Conservation (phyloP, 2,113 vertebrate genomes). For the Perca schrenkii region DNA sequence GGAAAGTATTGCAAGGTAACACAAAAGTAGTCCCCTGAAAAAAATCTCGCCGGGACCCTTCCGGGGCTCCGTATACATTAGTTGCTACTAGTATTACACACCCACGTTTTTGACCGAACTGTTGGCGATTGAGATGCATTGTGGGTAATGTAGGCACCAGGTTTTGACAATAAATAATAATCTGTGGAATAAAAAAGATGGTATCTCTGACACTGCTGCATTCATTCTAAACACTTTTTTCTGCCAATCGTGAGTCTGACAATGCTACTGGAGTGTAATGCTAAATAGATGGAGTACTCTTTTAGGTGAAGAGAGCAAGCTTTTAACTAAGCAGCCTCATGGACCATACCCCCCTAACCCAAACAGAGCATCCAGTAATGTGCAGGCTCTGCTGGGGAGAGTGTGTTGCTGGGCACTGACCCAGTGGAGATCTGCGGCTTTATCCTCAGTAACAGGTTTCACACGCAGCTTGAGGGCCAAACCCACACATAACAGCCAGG, state of each 20-base stretch:
- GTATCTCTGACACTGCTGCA: neutral
- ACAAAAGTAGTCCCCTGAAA: too few species aligned
- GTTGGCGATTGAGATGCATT: neutral
- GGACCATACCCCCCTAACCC: slow-evolving; percentile 9
- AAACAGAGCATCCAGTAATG: slow-evolving; percentile 22
- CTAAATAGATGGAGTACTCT: neutral
- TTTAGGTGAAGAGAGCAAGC: neutral
- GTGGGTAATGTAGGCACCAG: neutral
- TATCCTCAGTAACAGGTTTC: slow-evolving; percentile 77
- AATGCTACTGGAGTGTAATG: neutral
- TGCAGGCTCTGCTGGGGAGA: slow-evolving; percentile 37
- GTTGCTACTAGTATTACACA: neutral
- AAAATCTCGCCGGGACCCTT: too few species aligned
- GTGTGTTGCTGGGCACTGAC: slow-evolving; percentile 54
- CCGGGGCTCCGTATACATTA: too few species aligned
- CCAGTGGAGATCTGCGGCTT: slow-evolving; percentile 70
- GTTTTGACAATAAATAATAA: neutral
- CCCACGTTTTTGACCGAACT: neutral
- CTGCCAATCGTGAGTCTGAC: too few species aligned
- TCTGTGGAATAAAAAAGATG: neutral
- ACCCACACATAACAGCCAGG: slow-evolving; percentile 78
- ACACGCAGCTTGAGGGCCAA: slow-evolving; percentile 76
- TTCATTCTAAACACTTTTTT: neutral
- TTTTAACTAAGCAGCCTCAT: neutral
- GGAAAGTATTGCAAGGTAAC: too few species aligned